Percentiles rank a stretch among this genome's conserved stretches.
phyloP scores from a whole-genome alignment of 2,113 vertebrate genomes.

The Oenanthe oenanthe region DNA sequence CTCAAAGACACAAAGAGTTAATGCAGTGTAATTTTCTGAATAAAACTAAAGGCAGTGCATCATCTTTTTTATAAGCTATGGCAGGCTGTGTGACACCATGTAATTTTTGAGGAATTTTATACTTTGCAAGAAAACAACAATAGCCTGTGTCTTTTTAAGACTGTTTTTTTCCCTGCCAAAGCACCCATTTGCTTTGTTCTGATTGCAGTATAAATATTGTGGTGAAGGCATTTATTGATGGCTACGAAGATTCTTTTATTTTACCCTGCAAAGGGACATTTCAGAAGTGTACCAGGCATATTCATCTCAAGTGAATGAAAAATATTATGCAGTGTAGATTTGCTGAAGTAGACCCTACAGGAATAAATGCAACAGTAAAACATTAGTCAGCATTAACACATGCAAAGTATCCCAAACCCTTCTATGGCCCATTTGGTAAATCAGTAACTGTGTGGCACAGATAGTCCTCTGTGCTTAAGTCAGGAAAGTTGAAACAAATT shows the following conservation, averaged over 20 bases:
- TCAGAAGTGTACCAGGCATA: conserved; percentile 36
- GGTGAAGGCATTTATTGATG: conserved; percentile 55
- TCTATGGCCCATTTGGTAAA: background rate
- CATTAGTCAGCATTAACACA: background rate
- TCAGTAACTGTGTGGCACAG: background rate
- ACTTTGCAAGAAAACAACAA: conserved; percentile 78
- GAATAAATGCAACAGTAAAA: background rate
- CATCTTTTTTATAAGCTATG: conserved; percentile 73
- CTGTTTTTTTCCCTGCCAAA: conserved; percentile 68
- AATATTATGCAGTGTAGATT: background rate
- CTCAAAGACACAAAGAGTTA: conserved; percentile 74
- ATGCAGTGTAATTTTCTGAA: conserved; percentile 77
- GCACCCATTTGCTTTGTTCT: conserved; percentile 72
- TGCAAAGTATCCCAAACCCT: background rate
- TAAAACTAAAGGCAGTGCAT: conserved; percentile 74
- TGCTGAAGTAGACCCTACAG: background rate
- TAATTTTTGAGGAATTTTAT: conserved; percentile 81
- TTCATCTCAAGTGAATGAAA: conserved; percentile 12
- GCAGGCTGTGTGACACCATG: conserved; percentile 77
- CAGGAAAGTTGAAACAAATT: background rate
- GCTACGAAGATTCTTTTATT: conserved; percentile 74
- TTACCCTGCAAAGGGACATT: conserved; percentile 41
- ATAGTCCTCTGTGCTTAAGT: background rate
- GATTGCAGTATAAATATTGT: conserved; percentile 74
- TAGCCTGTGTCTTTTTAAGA: conserved; percentile 71